Evolutionary conservation across 2,888 invertebrate genomes (phyloP), one percentile per base, ranked within the genome.

Genomic region (Sarcophaga subvicina): DNA sequence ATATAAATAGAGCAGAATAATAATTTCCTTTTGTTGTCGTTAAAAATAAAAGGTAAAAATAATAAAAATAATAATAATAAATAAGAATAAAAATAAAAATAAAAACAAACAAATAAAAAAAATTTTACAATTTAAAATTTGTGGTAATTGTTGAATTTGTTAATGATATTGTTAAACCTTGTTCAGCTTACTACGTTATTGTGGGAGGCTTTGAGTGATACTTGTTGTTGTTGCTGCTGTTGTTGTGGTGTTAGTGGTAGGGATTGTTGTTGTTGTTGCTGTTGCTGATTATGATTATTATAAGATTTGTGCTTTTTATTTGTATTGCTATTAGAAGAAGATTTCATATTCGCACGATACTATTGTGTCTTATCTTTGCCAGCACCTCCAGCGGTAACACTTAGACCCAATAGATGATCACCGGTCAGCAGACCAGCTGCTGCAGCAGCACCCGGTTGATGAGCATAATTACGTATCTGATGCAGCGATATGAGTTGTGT

Each of bases 401-500:
- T 93, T 64, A 94, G 90, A n/a, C 93, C 93, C 87, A 96, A 94
- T 89, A 95, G 94, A 93, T 96, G 96, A 90, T 96, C 96, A 89
- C 95, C 94, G 85, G 95, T 95, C 87, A 96, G 94, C 88, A 96
- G 95, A 88, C 97, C 96, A 67, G 91, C 90, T 82, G 91, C 89
- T 73, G 89, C 89, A 62, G 90, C 90, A 75, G 91, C 90, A 59
- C 92, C 91, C 70, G 98, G 98, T 93, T 98, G 98, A 93, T 98
- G 98, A 89, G 98, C 98, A 94, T 98, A 99, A 94, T 98, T 98
- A 94, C 98, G 96, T 92, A 99, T 99, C 94, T 99, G 98, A 94
- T 99, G 98, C 90, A 99, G 95, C 89, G 98, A 98, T 93, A 98
- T 98, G 93, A 98, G 95, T 94, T 98, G 98, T 93, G 98, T 98